Evolutionary conservation across 2,113 vertebrate species (phyloP), one percentile per base, ranked within the genome.

Genomic region (Rhegmatorhina hoffmannsi): DNA sequence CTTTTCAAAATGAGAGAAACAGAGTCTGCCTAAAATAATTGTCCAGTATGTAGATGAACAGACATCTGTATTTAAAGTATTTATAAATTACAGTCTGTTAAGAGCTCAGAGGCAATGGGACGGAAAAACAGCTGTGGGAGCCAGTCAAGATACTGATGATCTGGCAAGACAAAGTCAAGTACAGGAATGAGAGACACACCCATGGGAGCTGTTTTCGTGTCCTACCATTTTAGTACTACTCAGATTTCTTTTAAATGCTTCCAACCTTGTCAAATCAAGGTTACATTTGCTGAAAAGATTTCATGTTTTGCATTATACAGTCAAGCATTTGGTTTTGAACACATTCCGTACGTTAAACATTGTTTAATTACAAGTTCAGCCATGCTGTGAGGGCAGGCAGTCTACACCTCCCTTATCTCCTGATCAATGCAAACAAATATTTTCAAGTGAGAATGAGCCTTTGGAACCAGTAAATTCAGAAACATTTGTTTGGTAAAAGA

Each of bases 101-200:
- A 60, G 55, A 86, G 52, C 36, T 75, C 49, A 77, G 50, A 86
- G 34, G 56, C 26, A 89, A 77, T 7, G 81, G 46, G 67, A 29
- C 90, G 7, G 73, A 67, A 79, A 80, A 88, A 59, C 64, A 95
- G 72, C 79, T 86, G 85, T 68, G 72, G 59, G 18, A 95, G 76
- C 53, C 82, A 91, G 47, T 44, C 40, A 69, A 82, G 74, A 83
- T 46, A 34, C 29, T 78, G 80, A 80, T 55, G 38, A 70, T 81
- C 59, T 59, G 79, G 79, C 76, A 80, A 70, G 79, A 44, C 60
- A 88, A 74, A 70, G 44, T 69, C 29, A 50, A 92, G 47, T n/a
- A 70, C 1, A 91, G 60, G 68, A 90, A 88, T 33, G 34, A 52
- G 36, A 58, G 38, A 87, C 84, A 92, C 79, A 75, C 85, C 60